Evolutionary conservation across 2,797 vertebrate species (phyloP).

Genomic region (Parauchenoglanis ngamensis): DNA sequence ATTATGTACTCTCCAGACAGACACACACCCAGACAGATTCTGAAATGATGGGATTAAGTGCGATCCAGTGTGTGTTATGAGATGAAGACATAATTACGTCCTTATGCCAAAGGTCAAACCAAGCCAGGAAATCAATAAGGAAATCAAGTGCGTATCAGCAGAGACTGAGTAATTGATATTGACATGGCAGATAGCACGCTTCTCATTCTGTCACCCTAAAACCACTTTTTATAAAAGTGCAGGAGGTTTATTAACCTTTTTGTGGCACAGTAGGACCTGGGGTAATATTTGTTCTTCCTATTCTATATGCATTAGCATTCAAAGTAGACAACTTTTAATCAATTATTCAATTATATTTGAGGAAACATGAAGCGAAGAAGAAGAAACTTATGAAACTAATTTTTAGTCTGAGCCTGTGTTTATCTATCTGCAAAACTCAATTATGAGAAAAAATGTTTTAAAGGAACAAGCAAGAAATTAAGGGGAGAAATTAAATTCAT

Average conservation of each 20-base stretch:
- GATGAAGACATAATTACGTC: background rate
- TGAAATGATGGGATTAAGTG: background rate
- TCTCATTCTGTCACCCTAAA: background rate
- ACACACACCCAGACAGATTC: background rate
- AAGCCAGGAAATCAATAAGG: slow-evolving; percentile 7
- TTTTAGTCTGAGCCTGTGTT: background rate
- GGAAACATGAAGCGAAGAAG: background rate
- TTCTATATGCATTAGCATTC: background rate
- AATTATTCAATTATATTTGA: background rate
- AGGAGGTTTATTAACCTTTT: background rate
- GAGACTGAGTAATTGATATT: background rate
- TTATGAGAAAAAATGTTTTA: background rate
- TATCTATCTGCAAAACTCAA: background rate
- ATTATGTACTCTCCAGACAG: background rate
- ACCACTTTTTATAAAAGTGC: background rate
- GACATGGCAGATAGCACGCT: background rate
- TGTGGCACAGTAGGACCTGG: background rate
- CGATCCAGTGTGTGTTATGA: background rate
- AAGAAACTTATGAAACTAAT: background rate
- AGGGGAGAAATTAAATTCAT: background rate
- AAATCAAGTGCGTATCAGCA: background rate
- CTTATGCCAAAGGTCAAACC: background rate
- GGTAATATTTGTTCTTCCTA: too few species aligned
- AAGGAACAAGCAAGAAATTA: background rate
- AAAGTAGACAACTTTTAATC: background rate